Base-by-base conservation (phyloP, 2,113 vertebrate species). In the Copsychus sechellarum region DNA sequence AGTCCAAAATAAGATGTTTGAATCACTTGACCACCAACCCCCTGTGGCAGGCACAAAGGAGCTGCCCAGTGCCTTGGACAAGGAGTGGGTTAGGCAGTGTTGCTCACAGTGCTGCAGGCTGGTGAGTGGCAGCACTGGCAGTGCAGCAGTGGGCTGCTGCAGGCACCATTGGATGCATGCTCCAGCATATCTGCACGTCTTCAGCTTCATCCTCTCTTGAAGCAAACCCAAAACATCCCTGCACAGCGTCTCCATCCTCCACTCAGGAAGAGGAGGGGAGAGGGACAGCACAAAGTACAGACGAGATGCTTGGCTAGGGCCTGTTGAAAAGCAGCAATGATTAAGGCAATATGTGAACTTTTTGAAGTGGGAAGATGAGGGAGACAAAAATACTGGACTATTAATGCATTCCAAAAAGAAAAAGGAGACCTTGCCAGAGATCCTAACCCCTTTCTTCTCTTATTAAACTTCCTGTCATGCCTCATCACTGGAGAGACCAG, bases 391-490 rank as follows among this genome's bases (percentile, higher is more conserved):
- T 67, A 67, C 19, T 78, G 18, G n/a, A 48, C 65, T 77, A 14
- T 48, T 90, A 83, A 79, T 77, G 72, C 67, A 78, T 90, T 91
- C 67, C 31, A 67, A 83, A 80, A 66, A 60, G 51, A 71, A 65
- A 78, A 73, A 51, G 43, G 34, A 86, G 40, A 60, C 86, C 33
- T 91, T 16, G 2, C 60, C 51, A 42, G 72, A 67, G 57, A 78
- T 86, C 69, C 28, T 86, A 90, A 86, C 23, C n/a, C 19, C 38
- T 83, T 94, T 72, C 28, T 92, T 65, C 54, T 88, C 54, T 81
- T 82, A 83, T 78, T 88, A 92, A 86, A 81, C 67, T 90, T 85
- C 70, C n/a, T 93, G 53, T 94, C 74, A n/a, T 86, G 67, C 54
- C 51, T 83, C 25, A 56, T 83, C 67, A 33, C 8, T 73, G 62